phyloP scores from a whole-genome alignment of 2,113 vertebrate genomes.

The Petrocephalus zakoni region DNA sequence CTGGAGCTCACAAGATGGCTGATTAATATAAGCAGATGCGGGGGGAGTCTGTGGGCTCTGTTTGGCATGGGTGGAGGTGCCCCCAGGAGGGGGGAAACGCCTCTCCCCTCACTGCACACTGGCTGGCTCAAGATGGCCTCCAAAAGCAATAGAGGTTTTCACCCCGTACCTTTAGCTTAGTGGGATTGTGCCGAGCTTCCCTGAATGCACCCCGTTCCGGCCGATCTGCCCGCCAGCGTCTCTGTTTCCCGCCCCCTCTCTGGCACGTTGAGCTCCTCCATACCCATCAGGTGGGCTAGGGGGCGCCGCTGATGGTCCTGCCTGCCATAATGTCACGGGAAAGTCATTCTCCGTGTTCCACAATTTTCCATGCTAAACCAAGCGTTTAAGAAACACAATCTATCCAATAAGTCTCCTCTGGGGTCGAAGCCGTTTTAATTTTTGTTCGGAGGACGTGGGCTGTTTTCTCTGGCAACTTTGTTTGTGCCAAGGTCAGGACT shows the following conservation, averaged over 20 bases:
- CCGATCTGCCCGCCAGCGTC: neutral
- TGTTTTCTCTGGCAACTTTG: neutral
- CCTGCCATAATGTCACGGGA: neutral
- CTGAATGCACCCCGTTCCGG: neutral
- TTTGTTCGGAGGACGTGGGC: neutral
- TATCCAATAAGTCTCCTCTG: conserved; percentile 4
- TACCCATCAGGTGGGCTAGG: neutral
- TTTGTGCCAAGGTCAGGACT: neutral
- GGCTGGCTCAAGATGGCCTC: neutral
- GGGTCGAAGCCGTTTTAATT: neutral
- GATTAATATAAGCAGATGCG: conserved; percentile 1
- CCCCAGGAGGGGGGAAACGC: neutral
- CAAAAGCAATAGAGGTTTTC: conserved; percentile 3
- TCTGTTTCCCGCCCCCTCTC: neutral
- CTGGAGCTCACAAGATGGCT: neutral
- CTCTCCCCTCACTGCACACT: neutral
- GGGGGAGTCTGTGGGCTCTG: neutral
- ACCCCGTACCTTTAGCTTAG: neutral
- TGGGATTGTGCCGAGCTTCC: neutral
- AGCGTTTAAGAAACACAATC: conserved; percentile 6
- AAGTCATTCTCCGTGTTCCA: neutral
- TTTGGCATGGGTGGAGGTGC: neutral
- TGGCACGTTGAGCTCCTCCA: neutral
- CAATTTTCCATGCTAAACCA: conserved; percentile 10
- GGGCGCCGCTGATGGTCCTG: neutral